A percentile compares a stretch with the other conserved stretches of the same genome.
phyloP scores from a whole-genome alignment of 2,888 invertebrate species.

The Cylloceria caligata region DNA sequence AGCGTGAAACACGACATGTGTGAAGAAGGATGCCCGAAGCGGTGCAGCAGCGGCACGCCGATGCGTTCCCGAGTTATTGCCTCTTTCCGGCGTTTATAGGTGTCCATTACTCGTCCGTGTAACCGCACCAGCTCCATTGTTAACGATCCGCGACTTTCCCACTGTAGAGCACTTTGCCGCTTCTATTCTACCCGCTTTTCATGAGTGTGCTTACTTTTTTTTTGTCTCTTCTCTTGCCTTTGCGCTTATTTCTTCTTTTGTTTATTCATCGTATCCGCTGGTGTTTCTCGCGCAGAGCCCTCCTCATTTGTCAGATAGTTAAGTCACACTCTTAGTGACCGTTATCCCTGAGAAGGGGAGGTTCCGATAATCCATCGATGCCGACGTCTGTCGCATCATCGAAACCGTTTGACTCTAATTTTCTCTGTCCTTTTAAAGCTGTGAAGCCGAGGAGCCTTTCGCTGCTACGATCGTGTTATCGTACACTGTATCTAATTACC shows the following conservation, averaged over 20 bases:
- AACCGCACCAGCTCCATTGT: conserved; percentile 67
- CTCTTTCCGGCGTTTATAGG: conserved; percentile 80
- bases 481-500: conserved; percentile 34
- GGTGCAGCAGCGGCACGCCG: conserved; percentile 65
- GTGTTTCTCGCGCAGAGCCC: conserved; percentile 2
- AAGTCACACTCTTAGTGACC: conserved; percentile 10
- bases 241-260: conserved; percentile 14
- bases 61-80: conserved; percentile 78
- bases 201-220: conserved; percentile 19
- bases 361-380: background rate
- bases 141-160: conserved; percentile 65
- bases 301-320: conserved; percentile 10
- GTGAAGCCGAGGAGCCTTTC: no score
- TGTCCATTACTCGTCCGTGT: conserved; percentile 77
- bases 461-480: no score
- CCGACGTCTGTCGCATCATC: background rate
- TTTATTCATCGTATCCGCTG: conserved; percentile 21
- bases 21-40: conserved; percentile 58
- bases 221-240: background rate
- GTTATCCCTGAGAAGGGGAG: background rate
- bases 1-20: conserved; percentile 64
- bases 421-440: background rate
- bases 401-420: background rate
- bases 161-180: conserved; percentile 20
- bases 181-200: conserved; percentile 24